Percentiles rank a stretch among this genome's conserved stretches.
These are phyloP conservation scores for Pseudopipra pipra DNA, from an alignment of 2,113 vertebrate genomes.

Conservation along the genomic window DNA sequence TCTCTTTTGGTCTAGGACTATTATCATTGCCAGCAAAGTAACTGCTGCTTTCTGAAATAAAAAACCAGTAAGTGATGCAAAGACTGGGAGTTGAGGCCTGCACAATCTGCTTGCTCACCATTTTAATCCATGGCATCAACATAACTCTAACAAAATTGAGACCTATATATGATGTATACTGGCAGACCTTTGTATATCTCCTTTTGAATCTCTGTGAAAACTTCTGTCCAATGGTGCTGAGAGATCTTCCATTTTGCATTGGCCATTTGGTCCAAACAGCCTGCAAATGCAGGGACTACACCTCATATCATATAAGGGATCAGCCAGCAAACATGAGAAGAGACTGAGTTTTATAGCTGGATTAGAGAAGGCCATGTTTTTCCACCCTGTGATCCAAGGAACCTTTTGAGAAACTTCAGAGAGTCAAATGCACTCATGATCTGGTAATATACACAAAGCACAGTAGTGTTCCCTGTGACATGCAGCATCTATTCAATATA, in stretches of 20 bases:
- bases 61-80: background rate
- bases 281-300: background rate
- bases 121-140: background rate
- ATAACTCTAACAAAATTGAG: background rate
- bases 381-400: background rate
- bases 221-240: background rate
- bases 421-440: background rate
- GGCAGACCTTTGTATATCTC: background rate
- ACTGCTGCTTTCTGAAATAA: background rate
- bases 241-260: background rate
- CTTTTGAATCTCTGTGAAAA: background rate
- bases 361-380: background rate
- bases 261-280: background rate
- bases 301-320: background rate
- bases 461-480: background rate
- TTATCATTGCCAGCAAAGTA: background rate
- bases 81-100: background rate
- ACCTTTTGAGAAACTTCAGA: background rate
- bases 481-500: background rate
- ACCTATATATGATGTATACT: background rate
- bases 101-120: background rate
- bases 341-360: background rate
- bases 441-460: background rate
- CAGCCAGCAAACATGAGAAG: background rate
- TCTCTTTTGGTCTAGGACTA: background rate